Evolutionary conservation across 2,797 vertebrate genomes (phyloP), one percentile per base, ranked within the genome.

Genomic region (Pseudochirops corinnae): DNA sequence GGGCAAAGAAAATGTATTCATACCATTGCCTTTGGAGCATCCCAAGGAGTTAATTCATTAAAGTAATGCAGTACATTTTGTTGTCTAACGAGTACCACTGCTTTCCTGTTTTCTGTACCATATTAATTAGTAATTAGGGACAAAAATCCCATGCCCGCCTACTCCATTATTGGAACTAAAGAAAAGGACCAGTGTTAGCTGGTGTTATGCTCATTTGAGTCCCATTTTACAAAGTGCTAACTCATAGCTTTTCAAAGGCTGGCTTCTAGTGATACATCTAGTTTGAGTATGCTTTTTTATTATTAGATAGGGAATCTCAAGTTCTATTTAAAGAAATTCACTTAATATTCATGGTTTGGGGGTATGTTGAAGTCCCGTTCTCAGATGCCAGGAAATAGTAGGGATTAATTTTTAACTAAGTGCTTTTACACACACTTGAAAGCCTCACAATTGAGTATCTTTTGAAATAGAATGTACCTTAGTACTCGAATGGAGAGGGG

Each of bases 21-120:
- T 50, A 50, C 39, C 3, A 12, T 87, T 0, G 4, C 29, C 39
- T 55, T 55, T 52, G 55, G 74, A n/a, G 53, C 52, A 91, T 14
- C 1, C 91, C 74, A 12, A 56, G 92, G 33, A 97, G 21, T 91
- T 9, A 14, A 14, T 95, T 94, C 95, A 67, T 95, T 55, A 92
- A 94, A 28, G 56, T 96, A 28, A 33, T 10, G 56, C 60, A 31
- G 5, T 1, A 55, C 0, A n/a, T 91, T 24, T 94, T 26, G 2
- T 93, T 29, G 92, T 95, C 93, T 90, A 90, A 11, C 93, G 74
- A 5, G 93, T 94, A 16, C 31, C 18, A 95, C 39, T 94, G 26
- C 96, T 95, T 50, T 92, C 33, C 58, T 94, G 2, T 33, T 93
- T 96, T 94, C 95, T 21, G 0, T 87, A 1, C 92, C 95, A 0